A percentile compares a stretch with the other conserved stretches of the same genome.
Evolutionary conservation across 2,113 vertebrate species (phyloP).

Genomic region (Prolemur simus): DNA sequence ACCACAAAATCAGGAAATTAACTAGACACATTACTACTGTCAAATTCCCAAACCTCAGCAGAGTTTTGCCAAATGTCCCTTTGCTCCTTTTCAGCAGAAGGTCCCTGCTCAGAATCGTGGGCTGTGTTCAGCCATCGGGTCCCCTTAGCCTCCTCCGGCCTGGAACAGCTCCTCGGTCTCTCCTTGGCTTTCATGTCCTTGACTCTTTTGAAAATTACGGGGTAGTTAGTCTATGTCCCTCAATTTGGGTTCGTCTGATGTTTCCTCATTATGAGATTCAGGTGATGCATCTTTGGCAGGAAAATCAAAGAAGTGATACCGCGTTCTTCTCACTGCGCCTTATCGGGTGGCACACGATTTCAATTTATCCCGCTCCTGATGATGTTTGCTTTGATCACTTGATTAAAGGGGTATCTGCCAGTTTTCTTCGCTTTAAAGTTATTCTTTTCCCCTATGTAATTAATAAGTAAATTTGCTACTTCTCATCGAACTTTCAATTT

Average conservation of each 20-base stretch:
- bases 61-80: neutral
- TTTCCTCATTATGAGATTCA: neutral
- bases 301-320: conserved; percentile 5
- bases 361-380: neutral
- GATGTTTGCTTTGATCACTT: conserved; percentile 43
- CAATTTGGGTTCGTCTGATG: neutral
- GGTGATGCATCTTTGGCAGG: conserved; percentile 14
- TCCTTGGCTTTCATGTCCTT: neutral
- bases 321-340: neutral
- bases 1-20: neutral
- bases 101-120: neutral
- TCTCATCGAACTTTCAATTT: conserved; percentile 40
- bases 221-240: neutral
- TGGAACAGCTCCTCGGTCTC: neutral
- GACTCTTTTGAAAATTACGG: neutral
- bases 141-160: neutral
- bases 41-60: neutral
- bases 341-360: neutral
- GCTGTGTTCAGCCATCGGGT: accelerated
- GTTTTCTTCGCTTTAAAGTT: conserved; percentile 17
- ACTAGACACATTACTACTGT: neutral
- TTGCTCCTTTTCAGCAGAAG: neutral
- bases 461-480: conserved; percentile 35
- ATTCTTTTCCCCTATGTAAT: conserved; percentile 9
- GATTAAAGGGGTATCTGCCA: conserved; percentile 38